Conservation (phyloP, 2,113 vertebrate species). For the Motacilla alba region DNA sequence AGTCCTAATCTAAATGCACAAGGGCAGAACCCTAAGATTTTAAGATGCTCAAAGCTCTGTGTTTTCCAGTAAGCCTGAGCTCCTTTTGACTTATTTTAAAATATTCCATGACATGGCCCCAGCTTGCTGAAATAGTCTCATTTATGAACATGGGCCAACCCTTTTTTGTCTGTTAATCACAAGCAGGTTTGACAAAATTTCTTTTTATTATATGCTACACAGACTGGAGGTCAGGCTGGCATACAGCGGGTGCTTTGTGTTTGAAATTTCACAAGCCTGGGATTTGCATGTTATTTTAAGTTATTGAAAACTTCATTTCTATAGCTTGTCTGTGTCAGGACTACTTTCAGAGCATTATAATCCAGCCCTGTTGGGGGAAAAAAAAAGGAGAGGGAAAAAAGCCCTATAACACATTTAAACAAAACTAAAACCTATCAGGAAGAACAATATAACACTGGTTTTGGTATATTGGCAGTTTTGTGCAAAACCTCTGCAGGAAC, state of each 20-base stretch:
- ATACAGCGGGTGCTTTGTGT: neutral
- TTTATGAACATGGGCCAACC: neutral
- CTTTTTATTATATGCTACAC: constrained; percentile 3
- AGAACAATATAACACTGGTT: neutral
- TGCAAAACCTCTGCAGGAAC: neutral
- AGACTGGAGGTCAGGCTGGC: constrained; percentile 2
- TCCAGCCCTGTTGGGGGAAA: accelerated
- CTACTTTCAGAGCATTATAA: neutral
- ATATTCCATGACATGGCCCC: neutral
- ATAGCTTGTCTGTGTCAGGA: neutral
- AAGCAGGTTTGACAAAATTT: neutral
- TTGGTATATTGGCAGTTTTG: neutral
- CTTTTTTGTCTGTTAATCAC: neutral
- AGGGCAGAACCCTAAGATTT: neutral
- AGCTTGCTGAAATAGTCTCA: neutral
- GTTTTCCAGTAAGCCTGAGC: neutral
- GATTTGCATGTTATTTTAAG: neutral
- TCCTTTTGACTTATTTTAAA: neutral
- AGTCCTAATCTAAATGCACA: neutral
- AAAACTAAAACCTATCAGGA: neutral
- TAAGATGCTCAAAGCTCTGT: neutral
- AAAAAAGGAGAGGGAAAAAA: accelerated
- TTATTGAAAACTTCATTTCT: neutral
- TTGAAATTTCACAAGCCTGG: neutral
- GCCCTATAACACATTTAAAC: neutral